Evolutionary conservation across 2,888 invertebrate genomes (phyloP), one percentile per base, ranked within the genome.

Genomic region (Lithophane leautieri): DNA sequence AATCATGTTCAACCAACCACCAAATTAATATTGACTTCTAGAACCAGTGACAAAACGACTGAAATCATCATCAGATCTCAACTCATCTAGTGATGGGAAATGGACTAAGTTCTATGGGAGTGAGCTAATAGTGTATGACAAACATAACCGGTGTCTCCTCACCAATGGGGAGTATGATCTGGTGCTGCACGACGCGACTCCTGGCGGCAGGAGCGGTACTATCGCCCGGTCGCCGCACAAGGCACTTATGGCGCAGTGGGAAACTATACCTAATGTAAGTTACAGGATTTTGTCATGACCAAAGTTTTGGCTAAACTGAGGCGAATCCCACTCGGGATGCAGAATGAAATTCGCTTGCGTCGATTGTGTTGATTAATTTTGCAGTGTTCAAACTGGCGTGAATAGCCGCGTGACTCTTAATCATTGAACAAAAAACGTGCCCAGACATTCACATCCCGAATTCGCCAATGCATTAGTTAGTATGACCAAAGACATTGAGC

Each of bases 121-220:
- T 75, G 99, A 99, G 94, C 95, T 99, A 76, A 98, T 98, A 78
- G 98, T 99, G 50, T 99, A 98, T 91, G 99, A 99, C 93, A 98
- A 98, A 92, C 98, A 98, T 90, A 98, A 98, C 91, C 97, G 98
- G 25, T 99, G 99, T 92, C 97, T 98, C 73, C 96, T 99, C 69
- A 98, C 98, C 1, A 98, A 98, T 86, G 99, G 99, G 7, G 98
- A 99, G 92, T 99, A 99, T 94, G 99, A 99, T 92, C 96, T 99
- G 76, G 98, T 98, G 70, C 95, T 99, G 81, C 98, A 98, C 89
- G 98, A 98, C 89, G 97, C 98, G 54, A 97, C 97, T 2, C 98
- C 98, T 19, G 97, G 98, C n/a, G 98, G 94, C 0, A 86, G 92
- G 2, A 94, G 95, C 79, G 94, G 94, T 4, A 95, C 95, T 12